Evolutionary conservation across 35 echinoderm and acorn worm species (phyloP).

Genomic region (Hemicentrotus pulcherrimus): DNA sequence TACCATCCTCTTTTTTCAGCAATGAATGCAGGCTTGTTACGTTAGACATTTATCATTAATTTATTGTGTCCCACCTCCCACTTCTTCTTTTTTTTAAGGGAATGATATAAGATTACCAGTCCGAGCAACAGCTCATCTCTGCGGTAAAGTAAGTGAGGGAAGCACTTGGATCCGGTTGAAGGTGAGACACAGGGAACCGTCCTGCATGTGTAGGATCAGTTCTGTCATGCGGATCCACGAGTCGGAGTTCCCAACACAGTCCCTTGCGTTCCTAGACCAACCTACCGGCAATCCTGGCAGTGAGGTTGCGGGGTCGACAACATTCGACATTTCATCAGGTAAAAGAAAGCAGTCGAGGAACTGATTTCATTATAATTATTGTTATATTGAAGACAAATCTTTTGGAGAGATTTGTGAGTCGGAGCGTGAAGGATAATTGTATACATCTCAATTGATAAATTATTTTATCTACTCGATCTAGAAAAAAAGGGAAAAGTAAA

Average conservation of each 20-base stretch:
- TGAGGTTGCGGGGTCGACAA: neutral
- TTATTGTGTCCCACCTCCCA: too few relatives aligned
- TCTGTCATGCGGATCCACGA: neutral
- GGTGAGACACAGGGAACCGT: neutral
- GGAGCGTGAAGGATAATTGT: too few relatives aligned
- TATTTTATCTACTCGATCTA: too few relatives aligned
- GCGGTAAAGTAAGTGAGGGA: neutral
- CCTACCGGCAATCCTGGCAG: neutral
- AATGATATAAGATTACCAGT: neutral
- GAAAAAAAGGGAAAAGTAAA: too few relatives aligned
- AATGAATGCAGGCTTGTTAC: too few relatives aligned
- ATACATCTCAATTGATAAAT: too few relatives aligned
- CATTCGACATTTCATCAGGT: slow-evolving; percentile 11
- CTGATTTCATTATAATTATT: too few relatives aligned
- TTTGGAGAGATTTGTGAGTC: too few relatives aligned
- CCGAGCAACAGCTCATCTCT: neutral
- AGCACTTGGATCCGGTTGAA: neutral
- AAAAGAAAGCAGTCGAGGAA: neutral
- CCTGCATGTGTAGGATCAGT: slow-evolving; percentile 23
- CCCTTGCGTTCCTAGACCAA: neutral
- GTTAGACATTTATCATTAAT: too few relatives aligned
- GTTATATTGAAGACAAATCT: too few relatives aligned
- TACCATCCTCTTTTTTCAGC: too few relatives aligned
- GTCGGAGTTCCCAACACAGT: neutral
- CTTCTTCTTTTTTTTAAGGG: neutral